Evolutionary conservation across 2,113 vertebrate genomes (phyloP).

Genomic region (Strix uralensis): DNA sequence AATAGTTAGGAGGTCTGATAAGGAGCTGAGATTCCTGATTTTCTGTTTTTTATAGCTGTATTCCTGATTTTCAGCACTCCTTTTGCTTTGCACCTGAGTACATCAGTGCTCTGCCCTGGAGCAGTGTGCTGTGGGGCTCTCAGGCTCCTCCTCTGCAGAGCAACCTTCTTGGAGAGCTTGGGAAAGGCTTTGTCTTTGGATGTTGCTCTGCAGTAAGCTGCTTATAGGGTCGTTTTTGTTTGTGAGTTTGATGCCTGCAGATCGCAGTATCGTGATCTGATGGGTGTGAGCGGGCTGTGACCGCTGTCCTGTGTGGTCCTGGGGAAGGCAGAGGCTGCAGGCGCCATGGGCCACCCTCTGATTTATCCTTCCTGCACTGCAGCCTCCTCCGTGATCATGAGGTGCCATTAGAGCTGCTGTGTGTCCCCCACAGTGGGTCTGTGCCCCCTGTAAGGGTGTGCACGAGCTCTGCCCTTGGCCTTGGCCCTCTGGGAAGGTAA

Average conservation of each 20-base stretch:
- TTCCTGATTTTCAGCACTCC: neutral
- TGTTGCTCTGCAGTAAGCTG: neutral
- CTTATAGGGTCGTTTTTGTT: neutral
- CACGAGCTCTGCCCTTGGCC: fast-evolving
- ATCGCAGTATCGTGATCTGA: neutral
- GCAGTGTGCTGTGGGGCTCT: neutral
- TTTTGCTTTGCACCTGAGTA: neutral
- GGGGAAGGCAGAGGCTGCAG: neutral
- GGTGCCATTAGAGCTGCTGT: neutral
- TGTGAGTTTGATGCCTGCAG: neutral
- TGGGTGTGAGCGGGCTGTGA: neutral
- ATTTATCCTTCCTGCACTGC: neutral
- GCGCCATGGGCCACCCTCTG: neutral
- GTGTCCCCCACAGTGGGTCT: neutral
- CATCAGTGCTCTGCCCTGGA: neutral
- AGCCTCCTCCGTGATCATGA: neutral
- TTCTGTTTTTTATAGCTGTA: neutral
- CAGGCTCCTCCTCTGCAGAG: neutral
- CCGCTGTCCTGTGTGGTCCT: neutral
- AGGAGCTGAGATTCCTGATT: neutral
- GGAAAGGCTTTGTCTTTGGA: neutral
- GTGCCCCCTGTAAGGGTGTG: fast-evolving
- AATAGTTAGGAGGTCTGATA: neutral
- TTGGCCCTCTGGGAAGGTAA: fast-evolving
- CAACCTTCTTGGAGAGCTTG: neutral